Evolutionary conservation across 2,113 vertebrate genomes (phyloP).

Genomic region (Copsychus sechellarum): DNA sequence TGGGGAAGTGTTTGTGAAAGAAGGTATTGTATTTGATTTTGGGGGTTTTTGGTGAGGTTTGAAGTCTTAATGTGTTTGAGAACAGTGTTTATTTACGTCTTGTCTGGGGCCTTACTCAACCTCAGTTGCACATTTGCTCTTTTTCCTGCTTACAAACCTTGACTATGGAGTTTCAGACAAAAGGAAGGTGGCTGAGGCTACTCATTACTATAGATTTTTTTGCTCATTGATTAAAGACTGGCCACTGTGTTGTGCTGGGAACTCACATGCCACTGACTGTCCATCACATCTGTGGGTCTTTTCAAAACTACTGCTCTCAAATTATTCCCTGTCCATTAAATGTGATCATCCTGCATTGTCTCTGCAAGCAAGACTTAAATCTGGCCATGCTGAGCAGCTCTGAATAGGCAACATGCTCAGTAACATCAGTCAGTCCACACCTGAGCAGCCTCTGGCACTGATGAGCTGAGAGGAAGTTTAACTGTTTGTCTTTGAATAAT

Average conservation of each 20-base stretch:
- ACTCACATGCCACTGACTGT: not conserved
- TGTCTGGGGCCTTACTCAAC: not conserved
- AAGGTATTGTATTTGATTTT: constrained; percentile 65
- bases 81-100: not conserved
- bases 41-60: not conserved
- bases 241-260: not conserved
- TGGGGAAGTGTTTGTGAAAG: constrained; percentile 84
- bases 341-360: not conserved
- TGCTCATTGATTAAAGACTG: not conserved
- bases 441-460: not conserved
- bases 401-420: fast-evolving
- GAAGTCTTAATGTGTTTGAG: not conserved
- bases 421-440: not conserved
- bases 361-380: not conserved
- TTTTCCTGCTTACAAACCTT: not conserved
- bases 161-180: not conserved
- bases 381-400: not conserved
- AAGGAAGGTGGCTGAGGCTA: not conserved
- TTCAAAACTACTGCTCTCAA: not conserved
- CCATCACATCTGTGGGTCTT: not conserved
- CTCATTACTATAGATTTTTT: not conserved
- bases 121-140: not conserved
- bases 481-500: not conserved
- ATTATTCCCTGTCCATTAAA: not conserved
- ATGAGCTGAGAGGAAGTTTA: not conserved